Base-by-base conservation (phyloP, 2,797 vertebrate species). In the Darevskia mixta region DNA sequence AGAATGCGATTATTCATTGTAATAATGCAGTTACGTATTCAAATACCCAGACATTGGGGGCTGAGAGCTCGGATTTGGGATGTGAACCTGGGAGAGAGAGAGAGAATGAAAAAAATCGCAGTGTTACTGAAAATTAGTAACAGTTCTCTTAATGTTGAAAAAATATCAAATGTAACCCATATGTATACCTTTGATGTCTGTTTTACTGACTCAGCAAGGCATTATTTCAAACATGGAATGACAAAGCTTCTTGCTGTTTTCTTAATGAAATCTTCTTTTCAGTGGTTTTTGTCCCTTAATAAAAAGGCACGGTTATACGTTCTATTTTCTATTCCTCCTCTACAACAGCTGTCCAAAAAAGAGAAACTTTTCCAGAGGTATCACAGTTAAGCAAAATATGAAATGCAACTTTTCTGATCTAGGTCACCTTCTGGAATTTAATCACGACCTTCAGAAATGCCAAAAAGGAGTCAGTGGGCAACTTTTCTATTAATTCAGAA, bases 181-280 rank as follows among this genome's bases (percentile, higher is more conserved):
- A 95, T 95, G 94, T 94, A 94, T 88, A 95, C 80, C 88, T 95
- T 95, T 96, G 94, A 95, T 95, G 93, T 94, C 89, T 94, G 84
- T 94, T 93, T 95, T 91, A 91, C 90, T 92, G 83, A 67, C 69
- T 93, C 85, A 93, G 87, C 91, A 87, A 95, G 79, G 95, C 95
- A 93, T 91, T 84, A 89, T 92, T 95, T 95, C 90, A 92, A 92
- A 91, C 90, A 91, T 95, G 91, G 91, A 95, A 93, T 93, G 91
- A 94, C 90, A 94, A 94, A 87, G 86, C 91, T 94, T 94, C 92
- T 93, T 90, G 66, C 67, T 94, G 85, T 92, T 93, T 88, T 55
- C 94, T 95, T 91, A 90, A 96, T 95, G 91, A 95, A 95, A 95
- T 86, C 81, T 86, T 92, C 87, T 83, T 71, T 85, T 92, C 84